A percentile compares a stretch with the other conserved stretches of the same genome.
These are phyloP conservation scores for Hippocampus guttulatus DNA, from an alignment of 2,113 vertebrate genomes.

Conservation along the genomic window DNA sequence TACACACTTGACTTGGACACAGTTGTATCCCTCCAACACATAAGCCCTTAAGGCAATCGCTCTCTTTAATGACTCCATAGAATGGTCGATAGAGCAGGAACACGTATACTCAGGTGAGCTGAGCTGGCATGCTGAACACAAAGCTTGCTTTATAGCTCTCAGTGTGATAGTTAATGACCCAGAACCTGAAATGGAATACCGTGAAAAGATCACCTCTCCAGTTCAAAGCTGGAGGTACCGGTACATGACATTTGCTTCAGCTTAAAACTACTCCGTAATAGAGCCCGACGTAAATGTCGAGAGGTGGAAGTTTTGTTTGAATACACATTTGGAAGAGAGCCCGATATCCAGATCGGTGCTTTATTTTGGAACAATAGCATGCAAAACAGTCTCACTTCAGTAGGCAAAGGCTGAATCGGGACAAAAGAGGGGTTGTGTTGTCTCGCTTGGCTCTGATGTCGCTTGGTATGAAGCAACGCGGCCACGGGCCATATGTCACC, in stretches of 20 bases:
- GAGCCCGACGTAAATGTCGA: neutral
- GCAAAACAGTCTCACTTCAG: conserved; percentile 15
- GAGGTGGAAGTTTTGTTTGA: neutral
- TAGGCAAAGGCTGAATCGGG: conserved; percentile 24
- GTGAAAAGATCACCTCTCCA: conserved; percentile 21
- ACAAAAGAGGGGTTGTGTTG: conserved; percentile 18
- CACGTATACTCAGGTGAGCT: conserved; percentile 57
- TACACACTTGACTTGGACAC: conserved; percentile 37
- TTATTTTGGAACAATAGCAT: neutral
- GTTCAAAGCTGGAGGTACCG: conserved; percentile 18
- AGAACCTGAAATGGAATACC: conserved; percentile 34
- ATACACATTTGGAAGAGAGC: neutral
- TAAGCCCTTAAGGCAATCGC: conserved; percentile 29
- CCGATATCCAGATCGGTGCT: neutral
- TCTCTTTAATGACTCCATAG: conserved; percentile 56
- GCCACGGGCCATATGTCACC: conserved; percentile 45
- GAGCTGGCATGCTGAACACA: conserved; percentile 44
- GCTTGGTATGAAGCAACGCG: conserved; percentile 15
- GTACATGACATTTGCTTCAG: conserved; percentile 14
- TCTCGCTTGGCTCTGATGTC: conserved; percentile 23
- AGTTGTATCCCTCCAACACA: conserved; percentile 29
- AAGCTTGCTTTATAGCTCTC: conserved; percentile 38
- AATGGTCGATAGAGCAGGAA: conserved; percentile 55
- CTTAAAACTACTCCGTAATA: neutral
- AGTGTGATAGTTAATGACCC: conserved; percentile 44